Conservation (phyloP, 2,888 invertebrate species). For the Melanargia galathea region DNA sequence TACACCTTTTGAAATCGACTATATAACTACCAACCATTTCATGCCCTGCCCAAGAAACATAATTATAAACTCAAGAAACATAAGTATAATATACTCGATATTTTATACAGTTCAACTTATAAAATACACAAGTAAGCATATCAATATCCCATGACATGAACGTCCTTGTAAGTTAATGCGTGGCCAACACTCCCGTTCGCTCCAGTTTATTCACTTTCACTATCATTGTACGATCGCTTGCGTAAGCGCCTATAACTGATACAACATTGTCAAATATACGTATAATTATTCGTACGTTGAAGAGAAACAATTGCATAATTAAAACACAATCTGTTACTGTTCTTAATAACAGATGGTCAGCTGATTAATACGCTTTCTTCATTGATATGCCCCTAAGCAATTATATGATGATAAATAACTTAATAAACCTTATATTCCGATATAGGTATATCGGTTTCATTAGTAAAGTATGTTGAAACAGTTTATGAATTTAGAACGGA, state of each 20-base stretch:
- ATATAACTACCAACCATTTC: no score
- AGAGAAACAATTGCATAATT: constrained; percentile 32
- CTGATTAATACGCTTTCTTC: constrained; percentile 13
- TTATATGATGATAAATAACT: background rate
- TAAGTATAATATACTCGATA: no score
- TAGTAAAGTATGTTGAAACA: background rate
- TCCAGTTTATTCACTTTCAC: constrained; percentile 78
- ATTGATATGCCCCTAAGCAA: constrained; percentile 8
- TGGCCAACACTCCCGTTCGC: constrained; percentile 64
- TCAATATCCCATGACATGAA: constrained; percentile 50
- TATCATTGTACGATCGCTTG: constrained; percentile 70
- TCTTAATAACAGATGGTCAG: constrained; percentile 16
- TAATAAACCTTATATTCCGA: background rate
- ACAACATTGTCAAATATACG: constrained; percentile 45
- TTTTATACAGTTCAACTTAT: no score
- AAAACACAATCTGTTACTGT: constrained; percentile 23
- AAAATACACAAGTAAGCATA: constrained; percentile 24
- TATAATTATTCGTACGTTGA: constrained; percentile 35
- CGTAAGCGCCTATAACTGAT: constrained; percentile 59
- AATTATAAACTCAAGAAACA: no score
- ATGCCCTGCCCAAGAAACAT: no score
- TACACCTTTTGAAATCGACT: no score
- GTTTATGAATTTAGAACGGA: constrained; percentile 6
- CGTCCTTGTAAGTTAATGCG: constrained; percentile 74
- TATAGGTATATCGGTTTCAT: background rate